Percentiles rank a stretch among this genome's conserved stretches.
These are phyloP conservation scores for Antheraea yamamai DNA, from an alignment of 2,888 invertebrate genomes.

Conservation along the genomic window DNA sequence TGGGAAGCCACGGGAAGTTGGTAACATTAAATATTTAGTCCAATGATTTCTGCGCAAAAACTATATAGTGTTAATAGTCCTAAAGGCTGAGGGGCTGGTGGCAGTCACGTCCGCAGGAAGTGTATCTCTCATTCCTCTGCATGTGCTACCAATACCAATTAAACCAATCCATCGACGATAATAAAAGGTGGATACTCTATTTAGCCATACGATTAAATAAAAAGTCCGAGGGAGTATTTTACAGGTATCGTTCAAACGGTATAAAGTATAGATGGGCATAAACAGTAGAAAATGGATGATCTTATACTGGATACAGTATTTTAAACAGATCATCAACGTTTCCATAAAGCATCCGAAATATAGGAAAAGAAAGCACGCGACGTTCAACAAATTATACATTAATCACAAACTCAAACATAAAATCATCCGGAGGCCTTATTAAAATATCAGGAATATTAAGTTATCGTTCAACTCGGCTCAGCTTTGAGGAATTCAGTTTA, in stretches of 20 bases:
- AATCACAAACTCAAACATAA: slow-evolving; percentile 5
- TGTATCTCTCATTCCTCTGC: too few species aligned
- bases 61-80: too few species aligned
- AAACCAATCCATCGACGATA: too few species aligned
- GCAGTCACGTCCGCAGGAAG: too few species aligned
- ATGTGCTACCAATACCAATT: too few species aligned
- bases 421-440: not conserved
- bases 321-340: not conserved
- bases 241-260: not conserved
- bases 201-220: too few species aligned
- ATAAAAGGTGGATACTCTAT: too few species aligned
- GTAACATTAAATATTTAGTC: too few species aligned
- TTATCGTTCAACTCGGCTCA: not conserved
- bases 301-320: not conserved
- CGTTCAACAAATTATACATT: not conserved
- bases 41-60: too few species aligned
- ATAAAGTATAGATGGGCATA: not conserved
- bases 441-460: slow-evolving; percentile 1
- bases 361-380: not conserved
- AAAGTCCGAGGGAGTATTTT: not conserved
- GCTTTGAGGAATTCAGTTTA: not conserved
- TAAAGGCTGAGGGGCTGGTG: too few species aligned
- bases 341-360: not conserved
- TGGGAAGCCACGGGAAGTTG: too few species aligned
- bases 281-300: not conserved